Base-by-base conservation (phyloP, 1,140 invertebrate species). In the Cydia fagiglandana region DNA sequence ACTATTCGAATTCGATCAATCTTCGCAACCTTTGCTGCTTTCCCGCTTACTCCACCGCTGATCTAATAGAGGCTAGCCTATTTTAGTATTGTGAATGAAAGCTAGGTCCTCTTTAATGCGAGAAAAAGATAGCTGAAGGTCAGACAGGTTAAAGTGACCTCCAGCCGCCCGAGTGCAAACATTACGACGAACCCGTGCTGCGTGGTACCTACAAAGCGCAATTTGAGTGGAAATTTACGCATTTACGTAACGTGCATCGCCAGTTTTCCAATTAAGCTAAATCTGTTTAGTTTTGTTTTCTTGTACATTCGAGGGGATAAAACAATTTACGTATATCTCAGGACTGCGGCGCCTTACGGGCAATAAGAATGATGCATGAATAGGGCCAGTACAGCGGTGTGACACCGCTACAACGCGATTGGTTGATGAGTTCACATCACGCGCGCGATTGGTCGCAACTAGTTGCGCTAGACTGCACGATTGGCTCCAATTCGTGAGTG, bases 131-230 rank as follows among this genome's bases (percentile, higher is more conserved):
- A 41, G 66, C 66, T 17, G 45, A 30, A 70, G 66, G 66, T 70
- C 66, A 70, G 28, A 70, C 66, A 70, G 66, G 66, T 70, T 70
- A 41, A 45, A 70, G 66, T 70, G 66, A 70, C 66, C 66, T 70
- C 34, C 20, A 70, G 66, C 38, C 66, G 66, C n/a, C 66, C 66
- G 66, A 68, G 64, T 41, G 66, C 66, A 70, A 70, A 70, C 34
- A 70, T 70, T 70, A n/a, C 28, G 34, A 70, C 34, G 66, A 12
- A 70, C 66, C 34, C 45, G 66, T 70, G 66, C 66, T 70, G 66
- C 66, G 66, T 70, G 45, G 66, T 41, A 41, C n/a, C n/a, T n/a
- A n/a, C 66, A 15, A 15, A 38, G 66, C 64, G 30, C 64, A 70
- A 34, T 38, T 38, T 41, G 34, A 41, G 10, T 45, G 66, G 38